phyloP scores from a whole-genome alignment of 2,797 vertebrate species.

The Enteromius trimaculatus region DNA sequence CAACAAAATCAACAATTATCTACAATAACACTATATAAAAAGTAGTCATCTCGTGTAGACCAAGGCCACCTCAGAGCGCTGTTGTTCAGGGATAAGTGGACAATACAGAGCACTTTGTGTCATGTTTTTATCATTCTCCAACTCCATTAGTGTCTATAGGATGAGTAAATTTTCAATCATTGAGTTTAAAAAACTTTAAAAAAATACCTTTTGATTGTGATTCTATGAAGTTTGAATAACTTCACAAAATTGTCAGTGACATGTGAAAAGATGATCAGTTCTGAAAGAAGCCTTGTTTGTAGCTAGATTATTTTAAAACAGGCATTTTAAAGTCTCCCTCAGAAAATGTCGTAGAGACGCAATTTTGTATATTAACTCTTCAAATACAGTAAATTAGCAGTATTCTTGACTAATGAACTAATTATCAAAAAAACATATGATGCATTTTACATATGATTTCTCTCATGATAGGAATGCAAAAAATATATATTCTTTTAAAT shows the following conservation, averaged over 20 bases:
- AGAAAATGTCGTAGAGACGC: background rate
- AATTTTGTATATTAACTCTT: background rate
- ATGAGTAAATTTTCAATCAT: background rate
- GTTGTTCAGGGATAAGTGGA: conserved; percentile 1
- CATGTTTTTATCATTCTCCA: background rate
- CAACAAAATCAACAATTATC: background rate
- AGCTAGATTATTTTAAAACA: background rate
- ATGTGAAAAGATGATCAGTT: background rate
- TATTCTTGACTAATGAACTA: background rate
- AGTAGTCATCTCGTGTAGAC: background rate
- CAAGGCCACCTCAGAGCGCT: background rate
- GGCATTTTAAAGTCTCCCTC: background rate
- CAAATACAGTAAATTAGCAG: background rate
- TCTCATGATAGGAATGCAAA: background rate
- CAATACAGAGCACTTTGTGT: background rate
- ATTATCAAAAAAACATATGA: background rate
- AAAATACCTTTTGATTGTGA: background rate
- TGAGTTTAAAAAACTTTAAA: too few relatives aligned
- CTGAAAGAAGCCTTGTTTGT: background rate
- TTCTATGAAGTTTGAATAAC: background rate
- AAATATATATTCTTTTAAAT: background rate
- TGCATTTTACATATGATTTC: background rate
- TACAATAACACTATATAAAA: background rate
- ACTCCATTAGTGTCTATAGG: conserved; percentile 1
- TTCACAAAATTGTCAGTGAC: background rate